Evolutionary conservation across 2,888 invertebrate genomes (phyloP).

Genomic region (Drosophila multiciliata): DNA sequence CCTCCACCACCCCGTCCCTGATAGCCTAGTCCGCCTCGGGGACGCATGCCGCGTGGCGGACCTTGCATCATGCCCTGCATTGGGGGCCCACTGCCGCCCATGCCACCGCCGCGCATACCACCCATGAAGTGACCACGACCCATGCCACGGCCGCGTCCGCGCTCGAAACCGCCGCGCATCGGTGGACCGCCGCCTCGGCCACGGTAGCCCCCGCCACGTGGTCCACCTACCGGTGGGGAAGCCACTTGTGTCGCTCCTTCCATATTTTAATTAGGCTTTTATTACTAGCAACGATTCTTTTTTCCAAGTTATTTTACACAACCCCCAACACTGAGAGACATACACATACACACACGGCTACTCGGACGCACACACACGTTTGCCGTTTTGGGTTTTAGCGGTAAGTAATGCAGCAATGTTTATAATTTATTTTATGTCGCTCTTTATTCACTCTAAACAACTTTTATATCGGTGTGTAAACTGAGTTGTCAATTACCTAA

Average conservation of each 20-base stretch:
- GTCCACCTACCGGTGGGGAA: slow-evolving; percentile 75
- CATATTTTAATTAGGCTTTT: slow-evolving; percentile 55
- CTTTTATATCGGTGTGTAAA: slow-evolving; percentile 20
- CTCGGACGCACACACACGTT: slow-evolving; percentile 61
- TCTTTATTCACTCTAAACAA: slow-evolving; percentile 20
- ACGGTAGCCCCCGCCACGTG: slow-evolving; percentile 82
- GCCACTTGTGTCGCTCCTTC: slow-evolving; percentile 77
- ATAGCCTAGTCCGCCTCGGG: slow-evolving; percentile 81
- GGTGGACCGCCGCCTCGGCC: slow-evolving; percentile 82
- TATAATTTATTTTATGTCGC: slow-evolving; percentile 1
- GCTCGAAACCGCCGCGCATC: slow-evolving; percentile 84
- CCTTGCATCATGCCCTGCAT: slow-evolving; percentile 81
- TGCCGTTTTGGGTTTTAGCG: slow-evolving; percentile 25
- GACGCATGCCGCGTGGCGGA: slow-evolving; percentile 81
- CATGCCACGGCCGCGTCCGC: slow-evolving; percentile 84
- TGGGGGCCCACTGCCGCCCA: slow-evolving; percentile 81
- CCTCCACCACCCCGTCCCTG: slow-evolving; percentile 78
- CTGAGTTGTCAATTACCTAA: slow-evolving; percentile 51
- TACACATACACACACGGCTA: slow-evolving; percentile 38
- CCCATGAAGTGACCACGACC: slow-evolving; percentile 84
- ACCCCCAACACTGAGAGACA: slow-evolving; percentile 42
- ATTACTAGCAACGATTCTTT: slow-evolving; percentile 3
- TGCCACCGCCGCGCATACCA: slow-evolving; percentile 79
- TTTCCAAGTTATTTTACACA: slow-evolving; percentile 41
- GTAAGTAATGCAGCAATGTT: slow-evolving; percentile 6